These are phyloP conservation scores for Novumbra hubbsi DNA, from an alignment of 2,797 vertebrate genomes.

Conservation along the genomic window DNA sequence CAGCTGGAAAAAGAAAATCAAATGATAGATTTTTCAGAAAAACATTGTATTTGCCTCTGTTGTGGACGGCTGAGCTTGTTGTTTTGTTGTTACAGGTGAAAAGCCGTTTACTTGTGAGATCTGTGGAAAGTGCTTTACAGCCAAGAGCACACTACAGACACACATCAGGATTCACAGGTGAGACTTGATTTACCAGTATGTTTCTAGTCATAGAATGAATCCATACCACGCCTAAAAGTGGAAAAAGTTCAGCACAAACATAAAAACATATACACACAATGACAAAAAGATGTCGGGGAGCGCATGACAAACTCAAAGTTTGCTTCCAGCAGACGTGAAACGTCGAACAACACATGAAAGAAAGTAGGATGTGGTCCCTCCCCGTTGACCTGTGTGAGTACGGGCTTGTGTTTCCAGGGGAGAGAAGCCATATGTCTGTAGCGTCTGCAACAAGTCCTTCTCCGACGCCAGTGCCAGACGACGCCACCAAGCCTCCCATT, in stretches of 20 bases:
- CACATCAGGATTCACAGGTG: slow-evolving; percentile 97
- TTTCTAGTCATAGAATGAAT: background rate
- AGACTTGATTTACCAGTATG: slow-evolving; percentile 11
- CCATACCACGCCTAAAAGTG: background rate
- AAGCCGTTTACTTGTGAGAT: slow-evolving; percentile 98
- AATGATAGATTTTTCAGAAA: too few relatives aligned
- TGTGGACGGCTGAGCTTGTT: background rate
- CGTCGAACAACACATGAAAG: background rate
- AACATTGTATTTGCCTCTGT: too few relatives aligned
- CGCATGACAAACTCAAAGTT: background rate
- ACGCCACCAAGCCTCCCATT: slow-evolving; percentile 92
- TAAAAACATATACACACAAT: background rate
- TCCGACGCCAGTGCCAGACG: slow-evolving; percentile 92
- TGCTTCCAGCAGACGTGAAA: background rate
- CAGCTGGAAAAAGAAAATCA: too few relatives aligned
- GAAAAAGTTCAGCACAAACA: background rate
- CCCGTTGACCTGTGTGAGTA: background rate
- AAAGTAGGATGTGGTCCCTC: background rate
- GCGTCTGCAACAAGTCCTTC: slow-evolving; percentile 88
- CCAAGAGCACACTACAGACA: slow-evolving; percentile 95
- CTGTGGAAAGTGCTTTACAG: slow-evolving; percentile 97
- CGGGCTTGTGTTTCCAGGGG: slow-evolving; percentile 74
- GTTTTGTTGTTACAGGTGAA: slow-evolving; percentile 80
- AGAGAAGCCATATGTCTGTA: slow-evolving; percentile 92
- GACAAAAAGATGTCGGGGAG: background rate